Evolutionary conservation across 1,140 invertebrate genomes (phyloP).

Genomic region (Arion vulgaris): DNA sequence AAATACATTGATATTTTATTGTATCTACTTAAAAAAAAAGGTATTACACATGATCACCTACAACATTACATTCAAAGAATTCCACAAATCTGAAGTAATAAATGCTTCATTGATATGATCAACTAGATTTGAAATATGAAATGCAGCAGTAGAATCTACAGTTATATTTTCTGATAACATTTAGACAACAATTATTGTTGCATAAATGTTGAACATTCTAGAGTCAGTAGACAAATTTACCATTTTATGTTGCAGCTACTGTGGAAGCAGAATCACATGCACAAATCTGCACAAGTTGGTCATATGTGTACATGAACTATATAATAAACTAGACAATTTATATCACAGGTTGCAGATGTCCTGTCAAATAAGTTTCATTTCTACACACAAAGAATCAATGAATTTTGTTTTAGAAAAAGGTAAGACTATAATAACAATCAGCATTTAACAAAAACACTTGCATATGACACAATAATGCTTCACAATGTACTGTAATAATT

Average conservation of each 20-base stretch:
- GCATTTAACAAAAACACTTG: no score
- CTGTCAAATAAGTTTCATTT: conserved; percentile 17
- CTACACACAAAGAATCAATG: no score
- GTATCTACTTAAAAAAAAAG: background rate
- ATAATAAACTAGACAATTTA: conserved; percentile 13
- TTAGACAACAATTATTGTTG: background rate
- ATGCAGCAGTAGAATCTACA: background rate
- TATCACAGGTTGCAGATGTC: conserved; percentile 38
- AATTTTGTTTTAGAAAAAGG: no score
- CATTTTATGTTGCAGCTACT: background rate
- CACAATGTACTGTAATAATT: no score
- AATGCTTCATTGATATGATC: background rate
- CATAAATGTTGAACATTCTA: background rate
- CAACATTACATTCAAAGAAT: no score
- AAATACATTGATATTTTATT: background rate
- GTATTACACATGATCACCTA: no score
- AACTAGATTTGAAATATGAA: background rate
- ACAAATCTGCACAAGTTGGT: conserved; percentile 24
- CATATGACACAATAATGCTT: no score
- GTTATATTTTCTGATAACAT: background rate
- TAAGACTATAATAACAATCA: no score
- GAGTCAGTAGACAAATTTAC: background rate
- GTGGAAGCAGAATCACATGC: conserved; percentile 36
- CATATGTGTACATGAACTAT: conserved; percentile 11
- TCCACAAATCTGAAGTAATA: background rate